phyloP scores from a whole-genome alignment of 2,888 invertebrate species.

The Thera britannica region DNA sequence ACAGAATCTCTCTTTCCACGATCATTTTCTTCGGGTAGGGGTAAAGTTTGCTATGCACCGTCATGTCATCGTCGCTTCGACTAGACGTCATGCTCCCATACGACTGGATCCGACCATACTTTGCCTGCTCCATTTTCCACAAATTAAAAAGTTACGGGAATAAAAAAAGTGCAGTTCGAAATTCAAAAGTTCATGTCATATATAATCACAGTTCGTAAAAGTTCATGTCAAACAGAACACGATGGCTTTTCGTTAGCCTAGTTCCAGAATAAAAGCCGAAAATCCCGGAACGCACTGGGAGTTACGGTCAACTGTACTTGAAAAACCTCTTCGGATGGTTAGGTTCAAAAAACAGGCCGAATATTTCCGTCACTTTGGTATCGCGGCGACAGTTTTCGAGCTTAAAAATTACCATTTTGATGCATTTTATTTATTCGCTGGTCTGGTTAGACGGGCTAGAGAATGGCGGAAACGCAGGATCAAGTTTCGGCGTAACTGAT shows the following conservation, averaged over 20 bases:
- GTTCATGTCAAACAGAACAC: constrained; percentile 35
- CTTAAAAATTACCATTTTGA: constrained; percentile 77
- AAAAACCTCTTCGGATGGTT: constrained; percentile 80
- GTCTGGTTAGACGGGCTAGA: constrained; percentile 20
- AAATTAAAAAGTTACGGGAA: constrained; percentile 23
- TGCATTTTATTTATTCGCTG: constrained; percentile 58
- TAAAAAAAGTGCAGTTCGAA: constrained; percentile 25
- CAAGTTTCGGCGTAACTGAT: constrained; percentile 37
- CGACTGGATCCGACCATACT: constrained; percentile 70
- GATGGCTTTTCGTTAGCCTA: constrained; percentile 46
- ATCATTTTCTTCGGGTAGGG: constrained; percentile 78
- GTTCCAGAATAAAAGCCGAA: constrained; percentile 60
- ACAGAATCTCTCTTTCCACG: constrained; percentile 70
- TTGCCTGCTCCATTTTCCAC: constrained; percentile 62
- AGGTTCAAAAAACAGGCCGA: constrained; percentile 74
- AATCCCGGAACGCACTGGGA: constrained; percentile 58
- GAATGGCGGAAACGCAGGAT: constrained; percentile 48
- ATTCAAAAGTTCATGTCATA: constrained; percentile 23
- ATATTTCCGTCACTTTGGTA: constrained; percentile 68
- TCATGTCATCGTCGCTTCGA: constrained; percentile 78
- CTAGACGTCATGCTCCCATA: constrained; percentile 77
- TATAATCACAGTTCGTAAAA: constrained; percentile 25
- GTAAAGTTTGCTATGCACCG: constrained; percentile 73
- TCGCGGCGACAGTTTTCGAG: constrained; percentile 69
- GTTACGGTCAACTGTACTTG: constrained; percentile 80